Percentiles rank a stretch among this genome's conserved stretches.
Conservation (phyloP, 2,113 vertebrate genomes). For the Ammodytes dubius region DNA sequence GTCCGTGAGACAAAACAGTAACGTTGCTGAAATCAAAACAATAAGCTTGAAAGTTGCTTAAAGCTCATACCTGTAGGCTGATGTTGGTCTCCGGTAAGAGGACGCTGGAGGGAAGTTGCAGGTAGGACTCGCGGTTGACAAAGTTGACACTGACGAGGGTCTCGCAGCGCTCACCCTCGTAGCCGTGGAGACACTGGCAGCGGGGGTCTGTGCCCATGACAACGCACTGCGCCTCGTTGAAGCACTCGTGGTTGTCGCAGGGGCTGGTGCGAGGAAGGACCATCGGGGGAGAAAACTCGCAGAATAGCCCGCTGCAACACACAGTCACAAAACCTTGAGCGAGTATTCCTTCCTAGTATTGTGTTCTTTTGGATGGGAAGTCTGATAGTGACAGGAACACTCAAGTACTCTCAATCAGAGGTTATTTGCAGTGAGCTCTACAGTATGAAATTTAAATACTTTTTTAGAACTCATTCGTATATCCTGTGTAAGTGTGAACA, state of each 20-base stretch:
- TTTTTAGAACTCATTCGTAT: too few species aligned
- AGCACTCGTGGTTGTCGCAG: conserved; percentile 96
- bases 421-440: background rate
- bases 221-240: conserved; percentile 95
- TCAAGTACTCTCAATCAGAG: background rate
- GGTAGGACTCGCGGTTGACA: conserved; percentile 93
- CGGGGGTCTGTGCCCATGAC: conserved; percentile 89
- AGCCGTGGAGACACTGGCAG: conserved; percentile 95
- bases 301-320: conserved; percentile 92
- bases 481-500: background rate
- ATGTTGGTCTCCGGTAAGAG: conserved; percentile 93
- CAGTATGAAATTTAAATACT: background rate
- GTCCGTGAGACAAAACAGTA: background rate
- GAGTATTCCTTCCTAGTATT: background rate
- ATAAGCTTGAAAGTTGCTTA: background rate
- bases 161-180: conserved; percentile 94
- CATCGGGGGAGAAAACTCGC: conserved; percentile 96
- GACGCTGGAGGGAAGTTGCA: conserved; percentile 92
- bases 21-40: background rate
- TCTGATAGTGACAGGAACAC: background rate
- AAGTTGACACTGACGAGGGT: conserved; percentile 96
- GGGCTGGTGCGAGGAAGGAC: conserved; percentile 97
- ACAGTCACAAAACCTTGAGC: background rate
- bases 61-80: conserved; percentile 91
- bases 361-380: background rate